Evolutionary conservation across 2,797 vertebrate species (phyloP).

Genomic region (Sarcoramphus papa): DNA sequence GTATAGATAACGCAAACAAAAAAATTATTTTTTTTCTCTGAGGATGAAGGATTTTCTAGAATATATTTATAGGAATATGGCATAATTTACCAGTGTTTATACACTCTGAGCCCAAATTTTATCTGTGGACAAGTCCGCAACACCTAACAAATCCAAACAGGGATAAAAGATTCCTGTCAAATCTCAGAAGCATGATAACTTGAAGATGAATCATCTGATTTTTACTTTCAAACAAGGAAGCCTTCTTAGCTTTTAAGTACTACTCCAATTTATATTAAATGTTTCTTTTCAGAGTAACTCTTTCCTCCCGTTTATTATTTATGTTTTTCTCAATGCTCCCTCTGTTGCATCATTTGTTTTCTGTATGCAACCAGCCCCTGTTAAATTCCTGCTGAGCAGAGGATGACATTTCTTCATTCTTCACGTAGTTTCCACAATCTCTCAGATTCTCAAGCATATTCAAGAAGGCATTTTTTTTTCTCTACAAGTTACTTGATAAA

Average conservation of each 20-base stretch:
- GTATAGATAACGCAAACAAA: neutral
- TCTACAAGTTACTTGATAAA: neutral
- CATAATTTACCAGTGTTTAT: neutral
- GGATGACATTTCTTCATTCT: conserved; percentile 16
- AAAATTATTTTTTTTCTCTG: neutral
- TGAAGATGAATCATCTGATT: conserved; percentile 19
- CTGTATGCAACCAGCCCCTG: neutral
- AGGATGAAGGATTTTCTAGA: conserved; percentile 4
- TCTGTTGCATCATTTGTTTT: conserved; percentile 14
- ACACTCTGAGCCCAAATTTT: neutral
- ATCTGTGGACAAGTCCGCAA: neutral
- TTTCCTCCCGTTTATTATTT: neutral
- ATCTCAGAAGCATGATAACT: neutral
- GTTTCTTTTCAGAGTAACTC: neutral
- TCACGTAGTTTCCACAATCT: neutral
- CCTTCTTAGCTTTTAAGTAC: neutral
- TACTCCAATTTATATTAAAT: neutral
- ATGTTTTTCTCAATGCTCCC: neutral
- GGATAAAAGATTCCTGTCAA: conserved; percentile 8
- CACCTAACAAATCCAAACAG: neutral
- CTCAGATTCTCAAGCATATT: neutral
- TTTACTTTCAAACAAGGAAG: neutral
- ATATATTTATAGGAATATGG: neutral
- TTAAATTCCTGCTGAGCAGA: neutral
- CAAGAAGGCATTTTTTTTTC: neutral